A percentile compares a stretch with the other conserved stretches of the same genome.
Conservation (phyloP, 2,797 vertebrate species). For the Babyrousa celebensis region DNA sequence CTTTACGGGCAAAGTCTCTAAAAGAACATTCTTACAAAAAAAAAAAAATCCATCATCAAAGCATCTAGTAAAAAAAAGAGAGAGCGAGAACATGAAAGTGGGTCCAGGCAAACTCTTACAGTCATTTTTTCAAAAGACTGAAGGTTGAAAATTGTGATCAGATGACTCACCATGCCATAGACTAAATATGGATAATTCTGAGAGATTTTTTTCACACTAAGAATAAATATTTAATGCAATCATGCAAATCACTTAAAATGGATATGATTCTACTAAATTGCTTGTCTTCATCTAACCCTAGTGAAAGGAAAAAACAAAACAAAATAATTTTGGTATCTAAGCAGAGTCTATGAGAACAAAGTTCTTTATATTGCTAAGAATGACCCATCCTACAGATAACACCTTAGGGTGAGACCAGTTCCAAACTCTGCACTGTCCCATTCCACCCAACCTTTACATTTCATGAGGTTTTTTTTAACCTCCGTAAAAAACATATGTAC, state of each 20-base stretch:
- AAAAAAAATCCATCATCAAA: conserved; percentile 39
- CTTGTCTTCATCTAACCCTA: conserved; percentile 21
- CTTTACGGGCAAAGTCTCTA: conserved; percentile 59
- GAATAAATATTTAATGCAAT: conserved; percentile 79
- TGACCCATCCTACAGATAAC: not conserved
- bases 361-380: not conserved
- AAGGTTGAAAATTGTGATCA: conserved; percentile 6
- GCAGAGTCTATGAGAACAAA: not conserved
- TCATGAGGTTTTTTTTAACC: not conserved
- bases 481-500: conserved; percentile 27
- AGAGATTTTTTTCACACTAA: conserved; percentile 53
- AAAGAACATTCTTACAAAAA: not conserved
- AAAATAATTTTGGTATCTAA: conserved; percentile 43
- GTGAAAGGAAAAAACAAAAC: not conserved
- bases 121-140: not conserved
- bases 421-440: not conserved
- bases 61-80: not conserved
- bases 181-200: conserved; percentile 59
- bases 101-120: not conserved
- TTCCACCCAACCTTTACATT: not conserved
- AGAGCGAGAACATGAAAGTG: not conserved
- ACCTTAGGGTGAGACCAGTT: not conserved
- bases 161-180: not conserved
- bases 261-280: conserved; percentile 42
- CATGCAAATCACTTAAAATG: conserved; percentile 66